Evolutionary conservation across 2,113 vertebrate species (phyloP).

Genomic region (Clupea harengus): DNA sequence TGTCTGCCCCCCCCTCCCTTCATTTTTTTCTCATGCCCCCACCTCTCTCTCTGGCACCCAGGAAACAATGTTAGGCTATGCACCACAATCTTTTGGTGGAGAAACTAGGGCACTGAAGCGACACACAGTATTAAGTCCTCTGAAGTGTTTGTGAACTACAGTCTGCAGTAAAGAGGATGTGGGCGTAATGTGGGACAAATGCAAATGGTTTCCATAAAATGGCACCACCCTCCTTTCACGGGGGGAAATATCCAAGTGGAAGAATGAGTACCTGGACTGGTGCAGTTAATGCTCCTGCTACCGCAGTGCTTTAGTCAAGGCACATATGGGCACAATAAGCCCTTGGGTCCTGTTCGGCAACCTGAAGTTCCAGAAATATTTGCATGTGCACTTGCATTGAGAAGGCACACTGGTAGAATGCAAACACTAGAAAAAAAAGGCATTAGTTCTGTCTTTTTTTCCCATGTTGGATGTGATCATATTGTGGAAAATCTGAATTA

Average conservation of each 20-base stretch:
- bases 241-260: neutral
- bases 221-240: neutral
- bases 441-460: neutral
- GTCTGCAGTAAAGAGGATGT: neutral
- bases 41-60: neutral
- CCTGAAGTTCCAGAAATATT: conserved; percentile 2
- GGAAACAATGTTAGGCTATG: neutral
- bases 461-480: neutral
- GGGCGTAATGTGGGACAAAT: neutral
- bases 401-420: neutral
- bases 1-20: neutral
- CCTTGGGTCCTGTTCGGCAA: neutral
- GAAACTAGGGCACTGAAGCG: neutral
- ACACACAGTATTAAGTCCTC: neutral
- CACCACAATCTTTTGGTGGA: neutral
- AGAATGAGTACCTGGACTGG: neutral
- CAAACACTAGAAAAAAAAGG: neutral
- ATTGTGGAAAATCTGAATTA: neutral
- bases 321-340: neutral
- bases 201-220: neutral
- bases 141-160: neutral
- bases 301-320: neutral
- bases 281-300: neutral
- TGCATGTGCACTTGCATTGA: neutral
- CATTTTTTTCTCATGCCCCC: neutral